phyloP scores from a whole-genome alignment of 2,888 invertebrate genomes.

The Enchytraeus crypticus region DNA sequence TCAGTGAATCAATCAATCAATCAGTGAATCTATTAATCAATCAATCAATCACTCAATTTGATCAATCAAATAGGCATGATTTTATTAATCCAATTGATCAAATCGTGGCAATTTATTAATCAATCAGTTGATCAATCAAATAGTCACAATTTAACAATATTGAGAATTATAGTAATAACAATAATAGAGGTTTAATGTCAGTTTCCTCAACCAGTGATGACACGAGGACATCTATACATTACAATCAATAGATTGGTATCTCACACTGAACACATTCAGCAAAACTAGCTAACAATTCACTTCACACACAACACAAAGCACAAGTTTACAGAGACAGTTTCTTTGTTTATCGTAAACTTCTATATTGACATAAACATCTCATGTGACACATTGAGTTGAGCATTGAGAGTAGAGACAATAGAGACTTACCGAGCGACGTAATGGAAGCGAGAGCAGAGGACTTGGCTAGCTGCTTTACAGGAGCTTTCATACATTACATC shows the following conservation, averaged over 20 bases:
- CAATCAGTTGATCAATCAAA: neutral
- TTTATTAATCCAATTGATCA: neutral
- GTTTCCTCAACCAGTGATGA: too few relatives aligned
- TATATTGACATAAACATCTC: too few relatives aligned
- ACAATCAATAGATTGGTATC: too few relatives aligned
- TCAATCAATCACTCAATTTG: neutral
- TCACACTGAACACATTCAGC: too few relatives aligned
- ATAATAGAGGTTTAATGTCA: too few relatives aligned
- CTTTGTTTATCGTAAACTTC: too few relatives aligned
- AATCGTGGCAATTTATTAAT: neutral
- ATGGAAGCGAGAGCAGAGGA: conserved; percentile 81
- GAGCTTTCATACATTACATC: conserved; percentile 47
- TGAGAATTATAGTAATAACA: neutral
- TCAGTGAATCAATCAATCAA: neutral
- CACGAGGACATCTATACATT: too few relatives aligned
- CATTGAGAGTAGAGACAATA: too few relatives aligned
- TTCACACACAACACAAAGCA: too few relatives aligned
- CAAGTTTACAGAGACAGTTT: too few relatives aligned
- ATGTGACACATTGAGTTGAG: too few relatives aligned
- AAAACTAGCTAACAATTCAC: too few relatives aligned
- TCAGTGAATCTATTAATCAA: neutral
- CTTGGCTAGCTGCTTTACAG: conserved; percentile 63
- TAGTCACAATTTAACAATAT: neutral
- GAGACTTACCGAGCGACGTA: conserved; percentile 82
- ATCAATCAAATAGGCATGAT: neutral